Evolutionary conservation across 2,797 vertebrate species (phyloP), one percentile per base, ranked within the genome.

Genomic region (Corythornis leucogaster): DNA sequence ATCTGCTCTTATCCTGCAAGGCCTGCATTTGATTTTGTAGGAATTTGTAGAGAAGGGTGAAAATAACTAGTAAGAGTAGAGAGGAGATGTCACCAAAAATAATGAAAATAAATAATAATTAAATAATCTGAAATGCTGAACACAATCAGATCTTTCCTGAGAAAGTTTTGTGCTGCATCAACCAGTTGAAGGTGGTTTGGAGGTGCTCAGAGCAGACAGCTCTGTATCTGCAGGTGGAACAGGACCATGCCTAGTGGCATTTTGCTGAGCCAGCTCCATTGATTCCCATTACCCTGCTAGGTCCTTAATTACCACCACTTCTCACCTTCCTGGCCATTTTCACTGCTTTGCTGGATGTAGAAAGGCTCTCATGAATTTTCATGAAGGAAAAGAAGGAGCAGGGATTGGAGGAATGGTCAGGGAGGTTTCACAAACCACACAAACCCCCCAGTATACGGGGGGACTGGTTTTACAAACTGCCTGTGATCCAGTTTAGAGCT

Each of bases 321-420:
- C 68, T 54, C 85, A 43, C 62, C 66, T 83, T 9, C 76, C 64
- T 58, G 76, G 22, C 28, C 80, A 25, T 50, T 87, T 63, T 45
- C 62, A 24, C 46, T 80, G 78, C 68, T 90, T 80, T 69, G 66
- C 69, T 90, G 86, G 40, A 80, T 31, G 30, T 30, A 46, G 58
- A 64, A 78, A 87, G 78, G 22, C 54, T 63, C 43, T 71, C 81
- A 87, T 83, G 89, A 93, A 93, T 92, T 83, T 70, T 67, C 51
- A 80, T 14, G 11, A 63, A 70, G 11, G 22, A 48, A 48, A 38
- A 73, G 80, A 63, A 68, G 6, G 40, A 75, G 83, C 13, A 67
- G 57, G n/a, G n/a, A 93, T 91, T 62, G 24, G 67, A 66, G 85
- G 86, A 68, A 85, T 28, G 35, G 62, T 66, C 75, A 80, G 0